Base-by-base conservation (phyloP, 2,797 vertebrate genomes). In the Sardinella longiceps region DNA sequence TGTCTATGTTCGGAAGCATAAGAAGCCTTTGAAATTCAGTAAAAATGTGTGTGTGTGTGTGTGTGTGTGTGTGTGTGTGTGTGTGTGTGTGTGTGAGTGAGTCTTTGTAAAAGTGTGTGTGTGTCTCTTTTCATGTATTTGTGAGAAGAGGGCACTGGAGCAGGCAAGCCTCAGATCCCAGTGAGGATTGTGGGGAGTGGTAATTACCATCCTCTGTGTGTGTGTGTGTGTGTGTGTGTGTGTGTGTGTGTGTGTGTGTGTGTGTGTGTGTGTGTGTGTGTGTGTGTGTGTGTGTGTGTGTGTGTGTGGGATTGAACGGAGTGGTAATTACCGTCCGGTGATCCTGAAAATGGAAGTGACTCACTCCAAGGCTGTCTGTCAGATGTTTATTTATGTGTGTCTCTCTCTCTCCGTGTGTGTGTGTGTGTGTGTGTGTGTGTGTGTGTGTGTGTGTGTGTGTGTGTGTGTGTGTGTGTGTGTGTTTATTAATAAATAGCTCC, bases 301-400 rank as follows among this genome's bases (percentile, higher is more conserved):
- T 23, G 20, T 60, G 25, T 60, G 58, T 63, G 58, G 86, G 85
- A 83, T 80, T 83, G 81, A 83, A 84, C 81, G 25, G 25, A 82
- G 77, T 84, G 43, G 74, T 86, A 89, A 88, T 90, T 90, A 90
- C 81, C 87, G 85, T 87, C 87, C 82, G 88, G 86, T 88, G 89
- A 88, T 88, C 87, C 87, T 87, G 81, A 74, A 88, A 90, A 89
- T 86, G 88, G 87, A 86, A 88, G 81, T 70, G 74, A 80, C 85
- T 80, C 86, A 89, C 84, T 45, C 70, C 56, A 39, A 83, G 66
- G 58, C 53, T 63, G 25, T 63, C 28, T 25, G 25, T 63, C 60
- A 63, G 60, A 14, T 63, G 25, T 63, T 63, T 28, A 30, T 63
- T 28, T 63, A 30, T 63, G 12, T 63, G 20, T 60, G 23, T 60